phyloP scores from a whole-genome alignment of 30 jellyfish, hydroid and myxozoan species.

The Hydractinia echinata region DNA sequence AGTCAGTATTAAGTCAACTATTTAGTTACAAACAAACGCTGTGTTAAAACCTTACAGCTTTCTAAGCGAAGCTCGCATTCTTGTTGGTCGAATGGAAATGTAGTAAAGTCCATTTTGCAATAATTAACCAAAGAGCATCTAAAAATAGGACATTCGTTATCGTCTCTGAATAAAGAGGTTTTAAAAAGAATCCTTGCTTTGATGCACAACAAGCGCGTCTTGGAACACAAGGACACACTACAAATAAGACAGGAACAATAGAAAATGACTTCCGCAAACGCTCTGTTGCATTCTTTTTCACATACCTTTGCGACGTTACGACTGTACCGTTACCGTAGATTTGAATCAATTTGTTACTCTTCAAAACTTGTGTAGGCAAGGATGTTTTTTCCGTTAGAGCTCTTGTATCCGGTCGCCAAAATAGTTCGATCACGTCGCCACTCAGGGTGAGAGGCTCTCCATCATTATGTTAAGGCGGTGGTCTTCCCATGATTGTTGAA shows the following conservation, averaged over 20 bases:
- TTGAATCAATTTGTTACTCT: not conserved
- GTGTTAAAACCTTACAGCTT: conserved; percentile 34
- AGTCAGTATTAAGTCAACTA: not conserved
- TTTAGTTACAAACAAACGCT: too few species aligned
- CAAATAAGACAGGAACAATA: not conserved
- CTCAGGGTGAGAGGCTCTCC: conserved; percentile 3
- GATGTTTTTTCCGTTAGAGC: conserved; percentile 9
- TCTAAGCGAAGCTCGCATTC: conserved; percentile 29
- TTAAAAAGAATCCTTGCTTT: not conserved
- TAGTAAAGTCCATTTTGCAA: conserved; percentile 36
- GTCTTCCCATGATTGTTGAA: conserved; percentile 18
- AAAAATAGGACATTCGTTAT: not conserved
- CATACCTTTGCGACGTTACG: conserved; percentile 17
- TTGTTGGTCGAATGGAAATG: conserved; percentile 56
- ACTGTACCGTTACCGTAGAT: conserved; percentile 17
- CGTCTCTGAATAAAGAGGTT: not conserved
- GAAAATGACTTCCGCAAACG: not conserved
- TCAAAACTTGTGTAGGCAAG: not conserved
- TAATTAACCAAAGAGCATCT: conserved; percentile 31
- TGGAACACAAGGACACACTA: not conserved
- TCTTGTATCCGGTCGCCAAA: conserved; percentile 25
- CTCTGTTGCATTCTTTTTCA: not conserved
- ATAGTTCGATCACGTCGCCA: not conserved
- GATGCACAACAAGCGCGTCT: not conserved
- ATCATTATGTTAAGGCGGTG: conserved; percentile 2